A percentile compares a stretch with the other conserved stretches of the same genome.
Evolutionary conservation across 2,797 vertebrate genomes (phyloP).

Genomic region (Sphenopsis melanotis): DNA sequence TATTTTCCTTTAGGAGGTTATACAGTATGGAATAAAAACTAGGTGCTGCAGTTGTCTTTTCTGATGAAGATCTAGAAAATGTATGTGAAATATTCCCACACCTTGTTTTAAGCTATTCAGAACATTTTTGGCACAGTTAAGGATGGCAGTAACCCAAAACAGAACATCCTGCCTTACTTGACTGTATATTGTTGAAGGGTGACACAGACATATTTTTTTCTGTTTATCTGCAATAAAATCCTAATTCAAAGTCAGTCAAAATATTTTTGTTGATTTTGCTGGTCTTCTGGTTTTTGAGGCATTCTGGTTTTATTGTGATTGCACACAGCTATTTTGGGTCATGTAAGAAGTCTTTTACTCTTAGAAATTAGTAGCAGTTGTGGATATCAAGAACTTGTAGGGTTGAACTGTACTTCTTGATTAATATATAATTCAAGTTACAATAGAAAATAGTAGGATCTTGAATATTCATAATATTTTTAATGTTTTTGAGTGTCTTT

Average conservation of each 20-base stretch:
- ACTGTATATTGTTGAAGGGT: rapidly evolving
- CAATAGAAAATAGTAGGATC: background rate
- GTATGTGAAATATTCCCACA: background rate
- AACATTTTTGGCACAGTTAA: background rate
- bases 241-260: background rate
- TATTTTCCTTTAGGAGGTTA: background rate
- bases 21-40: background rate
- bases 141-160: background rate
- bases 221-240: background rate
- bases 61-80: background rate
- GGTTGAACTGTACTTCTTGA: background rate
- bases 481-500: background rate
- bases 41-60: background rate
- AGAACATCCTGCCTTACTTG: background rate
- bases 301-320: background rate
- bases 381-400: background rate
- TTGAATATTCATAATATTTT: background rate
- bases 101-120: background rate
- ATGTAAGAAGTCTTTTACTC: background rate
- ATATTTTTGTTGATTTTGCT: background rate
- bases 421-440: background rate
- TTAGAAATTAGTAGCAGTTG: background rate
- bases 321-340: background rate
- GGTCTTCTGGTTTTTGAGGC: background rate
- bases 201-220: background rate